Conservation (phyloP, 2,888 invertebrate genomes). For the Lasioglossum malachurum region DNA sequence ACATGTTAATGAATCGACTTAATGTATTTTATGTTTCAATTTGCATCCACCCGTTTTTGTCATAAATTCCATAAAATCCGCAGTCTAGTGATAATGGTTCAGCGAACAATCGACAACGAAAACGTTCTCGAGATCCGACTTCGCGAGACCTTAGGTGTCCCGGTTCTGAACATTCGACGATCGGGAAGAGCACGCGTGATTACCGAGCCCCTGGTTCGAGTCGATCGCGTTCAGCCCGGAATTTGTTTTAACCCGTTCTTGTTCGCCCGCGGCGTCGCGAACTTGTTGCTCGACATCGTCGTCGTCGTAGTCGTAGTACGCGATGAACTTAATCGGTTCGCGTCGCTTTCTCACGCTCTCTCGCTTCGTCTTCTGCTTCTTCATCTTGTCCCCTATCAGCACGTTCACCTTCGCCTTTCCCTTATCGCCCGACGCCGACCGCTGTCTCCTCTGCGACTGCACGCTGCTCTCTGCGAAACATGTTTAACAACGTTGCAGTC, state of each 20-base stretch:
- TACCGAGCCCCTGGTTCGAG: conserved; percentile 38
- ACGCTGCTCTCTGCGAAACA: conserved; percentile 17
- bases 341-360: conserved; percentile 48
- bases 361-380: conserved; percentile 29
- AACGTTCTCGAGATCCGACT: conserved; percentile 20
- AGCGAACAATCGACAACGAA: neutral
- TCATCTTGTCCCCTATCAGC: conserved; percentile 65
- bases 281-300: conserved; percentile 57
- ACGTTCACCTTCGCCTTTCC: conserved; percentile 66
- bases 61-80: neutral
- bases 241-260: conserved; percentile 14
- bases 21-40: neutral
- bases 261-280: conserved; percentile 39
- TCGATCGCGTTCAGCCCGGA: conserved; percentile 26
- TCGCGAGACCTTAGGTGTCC: conserved; percentile 10
- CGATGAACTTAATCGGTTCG: conserved; percentile 61
- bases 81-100: neutral
- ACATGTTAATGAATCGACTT: too few species aligned
- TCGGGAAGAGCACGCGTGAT: conserved; percentile 15
- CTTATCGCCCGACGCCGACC: neutral
- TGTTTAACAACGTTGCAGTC: neutral
- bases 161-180: conserved; percentile 17
- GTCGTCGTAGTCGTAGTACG: conserved; percentile 76
- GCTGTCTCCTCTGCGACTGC: conserved; percentile 21
- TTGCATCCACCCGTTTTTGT: neutral